Conservation (phyloP, 2,888 invertebrate species). For the Ditula angustiorana region DNA sequence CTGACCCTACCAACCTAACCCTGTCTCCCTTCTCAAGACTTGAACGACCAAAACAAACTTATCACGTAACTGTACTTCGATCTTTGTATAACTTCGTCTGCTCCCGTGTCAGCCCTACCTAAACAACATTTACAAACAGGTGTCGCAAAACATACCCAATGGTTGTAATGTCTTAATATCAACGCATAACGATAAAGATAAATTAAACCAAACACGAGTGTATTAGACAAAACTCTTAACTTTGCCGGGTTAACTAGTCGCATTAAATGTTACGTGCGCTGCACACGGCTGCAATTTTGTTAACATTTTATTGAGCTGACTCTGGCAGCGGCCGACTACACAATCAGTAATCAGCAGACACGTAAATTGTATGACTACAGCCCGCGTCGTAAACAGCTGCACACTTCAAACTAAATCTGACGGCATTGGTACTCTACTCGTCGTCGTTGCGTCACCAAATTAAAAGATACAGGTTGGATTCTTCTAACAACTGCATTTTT, state of each 20-base stretch:
- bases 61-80: conserved; percentile 35
- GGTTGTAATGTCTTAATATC: conserved; percentile 69
- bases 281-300: conserved; percentile 70
- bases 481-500: background rate
- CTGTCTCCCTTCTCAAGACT: conserved; percentile 53
- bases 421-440: conserved; percentile 25
- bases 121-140: conserved; percentile 52
- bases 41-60: conserved; percentile 47
- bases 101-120: conserved; percentile 51
- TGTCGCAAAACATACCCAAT: conserved; percentile 55
- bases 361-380: conserved; percentile 57
- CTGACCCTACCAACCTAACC: conserved; percentile 70
- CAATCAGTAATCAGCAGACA: conserved; percentile 64
- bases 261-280: conserved; percentile 63
- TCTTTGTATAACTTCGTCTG: too few species aligned
- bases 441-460: conserved; percentile 14
- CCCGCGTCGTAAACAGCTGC: conserved; percentile 43
- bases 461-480: background rate
- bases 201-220: conserved; percentile 63
- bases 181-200: conserved; percentile 60
- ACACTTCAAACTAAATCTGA: conserved; percentile 47
- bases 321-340: conserved; percentile 55
- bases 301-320: conserved; percentile 67
- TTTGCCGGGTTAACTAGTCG: conserved; percentile 56
- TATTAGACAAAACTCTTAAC: conserved; percentile 60